A percentile compares a stretch with the other conserved stretches of the same genome.
Evolutionary conservation across 1,140 invertebrate species (phyloP).

Genomic region (Reticulitermes speratus): DNA sequence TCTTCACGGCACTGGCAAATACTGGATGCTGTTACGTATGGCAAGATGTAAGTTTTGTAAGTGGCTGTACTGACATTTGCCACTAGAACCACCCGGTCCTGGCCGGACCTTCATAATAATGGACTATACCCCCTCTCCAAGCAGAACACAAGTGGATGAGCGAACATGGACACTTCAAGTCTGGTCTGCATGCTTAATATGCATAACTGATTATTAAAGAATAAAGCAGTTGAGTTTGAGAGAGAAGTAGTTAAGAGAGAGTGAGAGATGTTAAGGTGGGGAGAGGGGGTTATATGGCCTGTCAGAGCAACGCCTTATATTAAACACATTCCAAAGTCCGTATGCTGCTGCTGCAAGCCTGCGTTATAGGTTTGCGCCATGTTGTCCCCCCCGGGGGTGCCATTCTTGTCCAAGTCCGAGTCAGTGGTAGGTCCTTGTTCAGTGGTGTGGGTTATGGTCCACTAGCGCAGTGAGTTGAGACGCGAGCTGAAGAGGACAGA

Average conservation of each 20-base stretch:
- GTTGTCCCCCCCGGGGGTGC: neutral
- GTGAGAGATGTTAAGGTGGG: neutral
- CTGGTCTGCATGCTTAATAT: conserved; percentile 24
- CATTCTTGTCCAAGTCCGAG: neutral
- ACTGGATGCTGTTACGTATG: neutral
- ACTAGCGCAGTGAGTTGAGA: neutral
- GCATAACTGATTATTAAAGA: conserved; percentile 30
- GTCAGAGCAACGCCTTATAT: conserved; percentile 27
- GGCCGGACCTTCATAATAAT: conserved; percentile 10
- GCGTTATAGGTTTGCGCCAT: neutral
- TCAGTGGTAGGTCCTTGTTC: neutral
- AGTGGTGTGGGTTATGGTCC: neutral
- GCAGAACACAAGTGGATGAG: neutral
- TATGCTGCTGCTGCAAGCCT: conserved; percentile 7
- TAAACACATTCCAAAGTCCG: conserved; percentile 25
- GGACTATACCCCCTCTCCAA: neutral
- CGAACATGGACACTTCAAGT: conserved; percentile 24
- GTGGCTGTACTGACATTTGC: neutral
- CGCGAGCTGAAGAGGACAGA: no score
- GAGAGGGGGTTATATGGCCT: conserved; percentile 18
- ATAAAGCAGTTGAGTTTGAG: neutral
- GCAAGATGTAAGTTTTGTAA: neutral
- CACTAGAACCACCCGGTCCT: neutral
- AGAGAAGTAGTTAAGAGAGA: neutral
- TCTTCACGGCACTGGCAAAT: no score